A percentile compares a stretch with the other conserved stretches of the same genome.
These are phyloP conservation scores for Chloroceryle amazona DNA, from an alignment of 2,797 vertebrate genomes.

Conservation along the genomic window DNA sequence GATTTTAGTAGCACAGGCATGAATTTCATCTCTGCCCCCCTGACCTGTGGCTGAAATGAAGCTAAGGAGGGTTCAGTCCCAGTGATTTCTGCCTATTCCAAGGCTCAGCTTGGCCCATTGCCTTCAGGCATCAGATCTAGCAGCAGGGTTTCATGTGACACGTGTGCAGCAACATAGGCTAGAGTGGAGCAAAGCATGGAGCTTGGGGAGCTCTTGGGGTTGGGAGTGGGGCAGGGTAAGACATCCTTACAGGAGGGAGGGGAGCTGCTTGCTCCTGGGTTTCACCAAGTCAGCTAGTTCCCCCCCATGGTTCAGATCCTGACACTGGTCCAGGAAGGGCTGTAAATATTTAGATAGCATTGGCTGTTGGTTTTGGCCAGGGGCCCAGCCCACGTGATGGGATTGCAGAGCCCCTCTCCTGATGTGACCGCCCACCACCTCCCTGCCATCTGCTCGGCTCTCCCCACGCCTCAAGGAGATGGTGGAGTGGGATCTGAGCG, in stretches of 20 bases:
- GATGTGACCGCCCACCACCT: neutral
- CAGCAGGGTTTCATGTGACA: neutral
- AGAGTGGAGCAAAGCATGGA: neutral
- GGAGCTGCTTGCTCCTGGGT: neutral
- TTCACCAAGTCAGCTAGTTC: conserved; percentile 15
- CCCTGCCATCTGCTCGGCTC: neutral
- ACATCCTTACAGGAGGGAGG: neutral
- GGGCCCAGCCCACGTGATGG: neutral
- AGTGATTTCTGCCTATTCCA: neutral
- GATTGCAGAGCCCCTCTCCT: neutral
- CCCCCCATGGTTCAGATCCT: neutral
- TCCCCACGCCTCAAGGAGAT: neutral
- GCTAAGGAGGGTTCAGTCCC: neutral
- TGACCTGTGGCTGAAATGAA: neutral
- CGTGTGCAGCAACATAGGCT: neutral
- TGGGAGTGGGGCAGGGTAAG: neutral
- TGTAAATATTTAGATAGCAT: conserved; percentile 36
- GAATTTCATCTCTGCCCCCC: neutral
- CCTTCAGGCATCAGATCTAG: neutral
- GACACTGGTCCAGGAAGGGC: neutral
- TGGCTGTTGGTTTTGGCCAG: conserved; percentile 39
- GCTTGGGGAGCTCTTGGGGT: neutral
- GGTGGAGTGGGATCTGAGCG: neutral
- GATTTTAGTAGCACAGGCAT: neutral
- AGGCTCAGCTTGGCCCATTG: neutral